phyloP scores from a whole-genome alignment of 2,797 vertebrate species.

The Macropus fuliginosus region DNA sequence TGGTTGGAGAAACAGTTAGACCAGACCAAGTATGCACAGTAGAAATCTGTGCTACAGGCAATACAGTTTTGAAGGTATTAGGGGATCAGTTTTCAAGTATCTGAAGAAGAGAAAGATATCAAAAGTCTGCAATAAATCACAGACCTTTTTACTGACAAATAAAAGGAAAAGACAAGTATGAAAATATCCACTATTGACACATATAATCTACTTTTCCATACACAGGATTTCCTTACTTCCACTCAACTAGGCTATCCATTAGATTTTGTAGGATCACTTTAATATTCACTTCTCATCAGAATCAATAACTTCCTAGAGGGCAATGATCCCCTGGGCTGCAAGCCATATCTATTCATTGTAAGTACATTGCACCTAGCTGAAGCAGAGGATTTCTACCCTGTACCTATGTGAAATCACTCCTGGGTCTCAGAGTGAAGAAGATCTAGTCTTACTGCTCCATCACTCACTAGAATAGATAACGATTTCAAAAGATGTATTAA shows the following conservation, averaged over 20 bases:
- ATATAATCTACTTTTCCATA: neutral
- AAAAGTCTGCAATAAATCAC: neutral
- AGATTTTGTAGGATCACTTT: neutral
- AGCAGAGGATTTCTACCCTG: neutral
- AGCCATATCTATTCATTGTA: neutral
- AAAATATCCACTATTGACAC: neutral
- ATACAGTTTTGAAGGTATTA: neutral
- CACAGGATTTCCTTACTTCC: neutral
- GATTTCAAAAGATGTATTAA: neutral
- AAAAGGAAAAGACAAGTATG: neutral
- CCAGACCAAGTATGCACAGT: neutral
- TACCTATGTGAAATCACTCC: neutral
- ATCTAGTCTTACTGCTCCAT: neutral
- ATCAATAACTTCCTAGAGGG: neutral
- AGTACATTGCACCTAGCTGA: neutral
- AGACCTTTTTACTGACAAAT: neutral
- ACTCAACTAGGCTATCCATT: neutral
- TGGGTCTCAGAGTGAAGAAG: neutral
- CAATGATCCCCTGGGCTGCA: neutral
- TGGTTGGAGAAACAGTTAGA: neutral
- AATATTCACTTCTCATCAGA: neutral
- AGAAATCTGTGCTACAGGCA: neutral
- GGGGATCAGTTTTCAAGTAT: neutral
- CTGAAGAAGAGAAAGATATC: neutral
- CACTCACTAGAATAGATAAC: neutral